Evolutionary conservation across 2,888 invertebrate species (phyloP), one percentile per base, ranked within the genome.

Genomic region (Gryllus longicercus): DNA sequence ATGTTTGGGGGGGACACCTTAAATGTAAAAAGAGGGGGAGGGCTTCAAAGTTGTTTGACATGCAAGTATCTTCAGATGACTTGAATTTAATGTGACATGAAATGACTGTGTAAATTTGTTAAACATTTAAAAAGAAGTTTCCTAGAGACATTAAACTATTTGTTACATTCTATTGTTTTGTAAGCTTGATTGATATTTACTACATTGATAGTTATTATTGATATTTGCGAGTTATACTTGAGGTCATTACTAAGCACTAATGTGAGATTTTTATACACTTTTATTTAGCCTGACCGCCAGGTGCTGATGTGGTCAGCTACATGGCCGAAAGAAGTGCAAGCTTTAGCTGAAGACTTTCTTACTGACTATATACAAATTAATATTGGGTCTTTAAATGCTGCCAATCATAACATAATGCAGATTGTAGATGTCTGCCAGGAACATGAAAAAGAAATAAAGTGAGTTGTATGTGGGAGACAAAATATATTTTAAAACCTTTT

Each of bases 241-340:
- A 38, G 38, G 38, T 38, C 38, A 38, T 38, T 38, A 38, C 38
- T 38, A 8, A 11, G 8, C 1, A 38, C 38, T 23, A 76, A n/a
- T 76, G 1, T 18, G 16, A 14, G 76, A 51, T 74, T 49, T 78
- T 75, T 78, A 21, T 83, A 84, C 11, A 63, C 5, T 18, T 63
- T 63, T 63, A n/a, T 18, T n/a, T 80, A 85, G 84, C 95, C 95
- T 10, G 95, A 95, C 86, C 91, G 95, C 77, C 95, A 91, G 84
- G 96, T 98, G 11, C 90, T 99, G 76, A 99, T 99, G 99, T 99
- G 98, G 97, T 97, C 97, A 82, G 99, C 99, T 12, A 99, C 99
- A 1, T 99, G 99, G 99, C 99, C 99, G 2, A 98, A 98, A 86
- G 99, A 99, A 88, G 98, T 99, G 4, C 95, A 97, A 86, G 93